Conservation (phyloP, 2,888 invertebrate species). For the Chouioia cunea region DNA sequence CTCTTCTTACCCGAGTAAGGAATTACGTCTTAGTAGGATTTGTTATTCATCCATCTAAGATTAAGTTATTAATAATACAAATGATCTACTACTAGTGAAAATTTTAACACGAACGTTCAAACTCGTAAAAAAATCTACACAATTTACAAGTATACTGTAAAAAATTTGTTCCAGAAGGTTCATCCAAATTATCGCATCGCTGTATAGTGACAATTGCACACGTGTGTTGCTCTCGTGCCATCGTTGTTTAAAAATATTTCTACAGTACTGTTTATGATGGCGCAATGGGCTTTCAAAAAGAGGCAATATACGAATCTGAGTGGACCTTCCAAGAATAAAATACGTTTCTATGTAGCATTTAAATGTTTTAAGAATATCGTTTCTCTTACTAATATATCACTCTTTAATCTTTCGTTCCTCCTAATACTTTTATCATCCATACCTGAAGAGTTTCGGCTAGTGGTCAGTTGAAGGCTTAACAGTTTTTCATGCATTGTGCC, state of each 20-base stretch:
- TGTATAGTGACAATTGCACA: background rate
- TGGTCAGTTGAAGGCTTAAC: slow-evolving; percentile 35
- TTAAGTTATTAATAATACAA: too few species aligned
- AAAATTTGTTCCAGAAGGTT: slow-evolving; percentile 37
- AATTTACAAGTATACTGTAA: slow-evolving; percentile 45
- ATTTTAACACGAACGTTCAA: slow-evolving; percentile 43
- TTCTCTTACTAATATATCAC: background rate
- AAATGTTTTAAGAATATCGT: background rate
- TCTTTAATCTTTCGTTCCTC: background rate
- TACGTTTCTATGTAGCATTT: slow-evolving; percentile 21
- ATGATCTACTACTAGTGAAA: slow-evolving; percentile 34
- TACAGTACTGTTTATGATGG: slow-evolving; percentile 3
- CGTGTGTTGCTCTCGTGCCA: too few species aligned
- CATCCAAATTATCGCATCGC: slow-evolving; percentile 28
- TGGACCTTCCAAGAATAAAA: slow-evolving; percentile 38
- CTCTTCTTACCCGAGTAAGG: too few species aligned
- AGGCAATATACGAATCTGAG: slow-evolving; percentile 22
- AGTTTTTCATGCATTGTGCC: slow-evolving; percentile 28
- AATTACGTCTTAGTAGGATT: too few species aligned
- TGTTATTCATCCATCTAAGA: too few species aligned
- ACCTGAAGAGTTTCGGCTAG: slow-evolving; percentile 22
- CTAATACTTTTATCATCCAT: slow-evolving; percentile 8
- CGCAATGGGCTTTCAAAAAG: background rate
- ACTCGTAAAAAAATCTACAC: slow-evolving; percentile 46
- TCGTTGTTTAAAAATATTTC: slow-evolving; percentile 24